Evolutionary conservation across 2,888 invertebrate species (phyloP).

Genomic region (Celastrina argiolus): DNA sequence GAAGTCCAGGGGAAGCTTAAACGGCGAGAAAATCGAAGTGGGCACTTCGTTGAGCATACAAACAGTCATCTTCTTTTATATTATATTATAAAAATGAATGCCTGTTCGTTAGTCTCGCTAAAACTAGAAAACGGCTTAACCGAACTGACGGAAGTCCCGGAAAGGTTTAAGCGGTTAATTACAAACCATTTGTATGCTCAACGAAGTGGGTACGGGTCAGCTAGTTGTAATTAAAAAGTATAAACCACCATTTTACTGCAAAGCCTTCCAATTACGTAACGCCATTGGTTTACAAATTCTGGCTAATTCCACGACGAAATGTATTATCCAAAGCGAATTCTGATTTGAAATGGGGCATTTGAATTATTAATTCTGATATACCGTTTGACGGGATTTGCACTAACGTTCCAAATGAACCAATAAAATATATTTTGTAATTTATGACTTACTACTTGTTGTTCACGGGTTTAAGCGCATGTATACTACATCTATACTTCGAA

Average conservation of each 20-base stretch:
- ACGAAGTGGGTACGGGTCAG: no score
- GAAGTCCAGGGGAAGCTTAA: no score
- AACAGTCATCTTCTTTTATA: no score
- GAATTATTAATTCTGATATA: conserved; percentile 14
- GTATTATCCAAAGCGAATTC: conserved; percentile 9
- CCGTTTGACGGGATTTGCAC: neutral
- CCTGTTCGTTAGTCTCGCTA: no score
- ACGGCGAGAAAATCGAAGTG: no score
- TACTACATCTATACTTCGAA: neutral
- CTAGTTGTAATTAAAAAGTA: conserved; percentile 4
- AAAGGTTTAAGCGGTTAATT: no score
- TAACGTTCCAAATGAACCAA: neutral
- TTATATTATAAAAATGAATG: no score
- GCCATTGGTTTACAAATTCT: neutral
- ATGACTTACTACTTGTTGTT: neutral
- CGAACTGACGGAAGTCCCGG: no score
- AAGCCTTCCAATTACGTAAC: neutral
- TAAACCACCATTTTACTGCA: neutral
- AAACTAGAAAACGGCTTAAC: no score
- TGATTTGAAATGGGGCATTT: conserved; percentile 5
- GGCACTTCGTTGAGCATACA: no score
- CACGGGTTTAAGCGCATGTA: neutral
- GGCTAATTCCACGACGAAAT: conserved; percentile 5
- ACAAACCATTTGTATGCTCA: no score
- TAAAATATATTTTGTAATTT: neutral